phyloP scores from a whole-genome alignment of 2,888 invertebrate genomes.

The Serrognathus titanus region DNA sequence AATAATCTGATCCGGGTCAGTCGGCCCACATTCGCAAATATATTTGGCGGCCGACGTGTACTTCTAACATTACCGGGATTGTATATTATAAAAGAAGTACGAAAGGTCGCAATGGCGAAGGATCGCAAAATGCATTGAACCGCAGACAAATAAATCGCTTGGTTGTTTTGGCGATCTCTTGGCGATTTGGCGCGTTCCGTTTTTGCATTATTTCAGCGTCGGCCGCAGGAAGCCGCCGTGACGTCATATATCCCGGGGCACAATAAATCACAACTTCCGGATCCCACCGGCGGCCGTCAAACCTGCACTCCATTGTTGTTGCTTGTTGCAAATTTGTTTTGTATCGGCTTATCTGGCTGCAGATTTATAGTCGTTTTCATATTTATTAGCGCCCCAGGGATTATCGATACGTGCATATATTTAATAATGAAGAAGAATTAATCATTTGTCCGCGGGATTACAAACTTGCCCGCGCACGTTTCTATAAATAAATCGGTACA shows the following conservation, averaged over 20 bases:
- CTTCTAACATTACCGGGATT: too few species aligned
- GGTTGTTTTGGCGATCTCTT: conserved; percentile 23
- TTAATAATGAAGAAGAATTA: conserved; percentile 7
- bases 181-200: conserved; percentile 32
- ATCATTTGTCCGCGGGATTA: conserved; percentile 2
- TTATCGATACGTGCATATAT: not conserved
- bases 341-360: conserved; percentile 25
- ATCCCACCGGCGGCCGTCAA: conserved; percentile 15
- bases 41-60: too few species aligned
- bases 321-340: conserved; percentile 38
- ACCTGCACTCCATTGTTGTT: conserved; percentile 33
- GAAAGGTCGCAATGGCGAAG: not conserved
- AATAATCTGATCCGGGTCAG: too few species aligned
- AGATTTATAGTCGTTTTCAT: conserved; percentile 19
- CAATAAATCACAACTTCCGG: conserved; percentile 42
- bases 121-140: conserved; percentile 4
- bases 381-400: conserved; percentile 5
- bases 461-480: not conserved
- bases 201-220: conserved; percentile 37
- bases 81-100: too few species aligned
- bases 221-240: conserved; percentile 34
- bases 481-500: not conserved
- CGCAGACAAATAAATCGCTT: conserved; percentile 31
- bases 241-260: conserved; percentile 36
- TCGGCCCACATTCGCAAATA: too few species aligned